Evolutionary conservation across 92 coral and sea anemone genomes (phyloP), one percentile per base, ranked within the genome.

Genomic region (Bergia puertoricense): DNA sequence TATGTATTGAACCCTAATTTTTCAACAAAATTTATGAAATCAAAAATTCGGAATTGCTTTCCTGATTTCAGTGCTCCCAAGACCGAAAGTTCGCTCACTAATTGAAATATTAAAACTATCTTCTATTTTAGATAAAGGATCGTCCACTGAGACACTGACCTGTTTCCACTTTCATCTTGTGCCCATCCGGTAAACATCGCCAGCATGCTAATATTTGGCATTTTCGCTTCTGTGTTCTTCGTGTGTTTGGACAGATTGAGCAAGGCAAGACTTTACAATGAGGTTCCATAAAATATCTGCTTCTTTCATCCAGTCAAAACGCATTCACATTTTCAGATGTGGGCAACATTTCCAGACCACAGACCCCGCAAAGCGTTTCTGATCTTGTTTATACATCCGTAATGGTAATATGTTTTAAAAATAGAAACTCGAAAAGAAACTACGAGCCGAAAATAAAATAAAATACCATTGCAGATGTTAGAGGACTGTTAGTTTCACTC

Each of bases 171-270:
- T 37, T 72, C 87, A 71, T 48, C 87, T 20, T 84, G 87, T 39
- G 87, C 87, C 87, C 79, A 84, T 18, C 87, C 87, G 14, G 87
- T 45, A 16, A 84, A 45, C 79, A 84, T 15, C 13, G 87, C 87
- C 36, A 84, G 77, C 46, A 39, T 44, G 36, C 79, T 71, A 30
- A 51, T 22, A 36, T 36, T 45, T 51, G 87, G 75, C 87, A 84
- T 84, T 84, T 84, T 84, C 38, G 39, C 79, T 71, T 44, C 46
- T 8, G 79, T 50, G 54, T 72, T 72, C 65, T 30, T 84, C 79
- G 20, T 71, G 67, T 20, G 39, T 71, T 84, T 57, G 5, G 18
- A 7, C 30, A 80, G 5, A 56, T 66, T 37, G 46, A 46, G 65
- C 43, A 45, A 44, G 44, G 40, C 30, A 84, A 84, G 14, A 71